Conservation (phyloP, 2,113 vertebrate species). For the Cisticola juncidis region DNA sequence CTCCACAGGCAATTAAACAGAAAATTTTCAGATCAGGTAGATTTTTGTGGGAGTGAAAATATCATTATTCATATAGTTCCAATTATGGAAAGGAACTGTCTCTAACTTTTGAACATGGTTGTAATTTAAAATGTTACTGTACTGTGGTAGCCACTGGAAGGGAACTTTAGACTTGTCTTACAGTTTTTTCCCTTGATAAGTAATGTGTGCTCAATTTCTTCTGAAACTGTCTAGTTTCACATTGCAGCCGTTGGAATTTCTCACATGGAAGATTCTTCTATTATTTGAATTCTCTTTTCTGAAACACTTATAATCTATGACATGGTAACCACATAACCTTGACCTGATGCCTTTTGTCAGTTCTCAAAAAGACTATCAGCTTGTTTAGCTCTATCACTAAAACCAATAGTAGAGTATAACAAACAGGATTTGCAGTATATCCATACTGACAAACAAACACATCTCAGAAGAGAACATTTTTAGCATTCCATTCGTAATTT, state of each 20-base stretch:
- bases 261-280: background rate
- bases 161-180: background rate
- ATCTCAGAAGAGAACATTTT: background rate
- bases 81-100: background rate
- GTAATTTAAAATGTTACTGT: background rate
- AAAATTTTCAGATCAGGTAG: background rate
- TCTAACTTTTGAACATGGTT: background rate
- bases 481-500: background rate
- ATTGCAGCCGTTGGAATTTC: background rate
- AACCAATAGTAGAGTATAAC: background rate
- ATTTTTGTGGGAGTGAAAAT: background rate
- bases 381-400: background rate
- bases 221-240: background rate
- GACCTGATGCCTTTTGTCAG: background rate
- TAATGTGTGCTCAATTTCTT: background rate
- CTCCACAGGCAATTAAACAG: background rate
- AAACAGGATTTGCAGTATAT: background rate
- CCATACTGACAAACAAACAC: background rate
- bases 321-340: background rate
- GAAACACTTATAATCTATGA: background rate
- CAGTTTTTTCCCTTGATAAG: background rate
- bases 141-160: background rate
- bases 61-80: background rate
- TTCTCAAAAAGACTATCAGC: background rate
- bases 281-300: background rate